phyloP scores from a whole-genome alignment of 1,140 invertebrate genomes.

The Episyrphus balteatus region DNA sequence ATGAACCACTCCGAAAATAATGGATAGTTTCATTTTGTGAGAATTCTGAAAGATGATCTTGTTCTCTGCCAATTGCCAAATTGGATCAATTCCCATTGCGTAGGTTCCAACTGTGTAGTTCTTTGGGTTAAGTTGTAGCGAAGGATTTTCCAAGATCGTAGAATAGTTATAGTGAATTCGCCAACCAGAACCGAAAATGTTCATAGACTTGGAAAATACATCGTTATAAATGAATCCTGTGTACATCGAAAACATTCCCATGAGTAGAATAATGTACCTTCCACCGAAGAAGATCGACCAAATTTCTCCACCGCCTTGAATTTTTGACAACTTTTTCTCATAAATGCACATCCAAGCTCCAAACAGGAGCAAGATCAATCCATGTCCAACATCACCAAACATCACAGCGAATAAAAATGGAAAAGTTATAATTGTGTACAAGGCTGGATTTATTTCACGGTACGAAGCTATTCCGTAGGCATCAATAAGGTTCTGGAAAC shows the following conservation, averaged over 20 bases:
- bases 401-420: conserved; percentile 96
- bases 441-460: conserved; percentile 72
- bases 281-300: conserved; percentile 75
- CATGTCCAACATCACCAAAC: conserved; percentile 96
- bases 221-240: conserved; percentile 80
- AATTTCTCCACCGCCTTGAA: conserved; percentile 48
- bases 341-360: conserved; percentile 63
- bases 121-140: conserved; percentile 51
- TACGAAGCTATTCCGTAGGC: conserved; percentile 90
- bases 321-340: conserved; percentile 44
- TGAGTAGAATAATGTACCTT: conserved; percentile 72
- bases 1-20: conserved; percentile 89
- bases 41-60: conserved; percentile 96
- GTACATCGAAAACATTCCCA: conserved; percentile 76
- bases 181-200: conserved; percentile 71
- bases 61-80: conserved; percentile 83
- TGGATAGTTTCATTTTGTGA: conserved; percentile 97
- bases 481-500: conserved; percentile 93
- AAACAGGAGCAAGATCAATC: conserved; percentile 63
- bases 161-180: conserved; percentile 41
- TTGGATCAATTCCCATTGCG: conserved; percentile 77
- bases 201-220: conserved; percentile 68
- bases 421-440: conserved; percentile 84
- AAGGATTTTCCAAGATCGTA: conserved; percentile 36
- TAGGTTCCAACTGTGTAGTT: conserved; percentile 45